phyloP scores from a whole-genome alignment of 2,888 invertebrate genomes.

The Ormia ochracea region DNA sequence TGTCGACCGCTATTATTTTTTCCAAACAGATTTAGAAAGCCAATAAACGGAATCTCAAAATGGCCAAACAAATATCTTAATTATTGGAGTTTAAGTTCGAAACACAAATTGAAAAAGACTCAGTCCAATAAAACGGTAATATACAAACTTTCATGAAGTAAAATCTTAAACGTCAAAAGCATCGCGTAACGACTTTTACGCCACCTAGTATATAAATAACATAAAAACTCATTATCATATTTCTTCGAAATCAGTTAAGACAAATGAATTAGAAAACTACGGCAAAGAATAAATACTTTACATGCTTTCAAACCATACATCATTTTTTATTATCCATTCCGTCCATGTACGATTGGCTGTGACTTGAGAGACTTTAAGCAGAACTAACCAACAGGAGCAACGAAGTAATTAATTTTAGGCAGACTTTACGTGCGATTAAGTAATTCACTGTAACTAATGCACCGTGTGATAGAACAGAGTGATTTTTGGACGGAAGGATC shows the following conservation, averaged over 20 bases:
- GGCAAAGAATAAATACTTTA: conserved; percentile 5
- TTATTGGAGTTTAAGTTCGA: no score
- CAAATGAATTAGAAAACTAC: not conserved
- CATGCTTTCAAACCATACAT: conserved; percentile 49
- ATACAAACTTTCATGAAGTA: no score
- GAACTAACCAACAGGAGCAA: conserved; percentile 32
- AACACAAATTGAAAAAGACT: no score
- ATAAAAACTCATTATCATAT: conserved; percentile 52
- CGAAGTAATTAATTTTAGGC: conserved; percentile 16
- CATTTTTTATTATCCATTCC: conserved; percentile 42
- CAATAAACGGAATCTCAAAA: no score
- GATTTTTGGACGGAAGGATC: no score
- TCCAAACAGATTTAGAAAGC: no score
- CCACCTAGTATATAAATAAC: conserved; percentile 7
- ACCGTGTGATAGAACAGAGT: not conserved
- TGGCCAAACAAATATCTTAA: no score
- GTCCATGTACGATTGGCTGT: not conserved
- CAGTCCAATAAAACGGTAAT: no score
- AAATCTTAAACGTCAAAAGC: no score
- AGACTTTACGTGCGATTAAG: not conserved
- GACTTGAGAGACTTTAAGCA: not conserved
- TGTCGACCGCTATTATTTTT: no score
- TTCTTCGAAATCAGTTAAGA: conserved; percentile 32
- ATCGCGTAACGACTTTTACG: no score
- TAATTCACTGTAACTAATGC: not conserved